phyloP scores from a whole-genome alignment of 2,113 vertebrate species.

The Thymallus thymallus region DNA sequence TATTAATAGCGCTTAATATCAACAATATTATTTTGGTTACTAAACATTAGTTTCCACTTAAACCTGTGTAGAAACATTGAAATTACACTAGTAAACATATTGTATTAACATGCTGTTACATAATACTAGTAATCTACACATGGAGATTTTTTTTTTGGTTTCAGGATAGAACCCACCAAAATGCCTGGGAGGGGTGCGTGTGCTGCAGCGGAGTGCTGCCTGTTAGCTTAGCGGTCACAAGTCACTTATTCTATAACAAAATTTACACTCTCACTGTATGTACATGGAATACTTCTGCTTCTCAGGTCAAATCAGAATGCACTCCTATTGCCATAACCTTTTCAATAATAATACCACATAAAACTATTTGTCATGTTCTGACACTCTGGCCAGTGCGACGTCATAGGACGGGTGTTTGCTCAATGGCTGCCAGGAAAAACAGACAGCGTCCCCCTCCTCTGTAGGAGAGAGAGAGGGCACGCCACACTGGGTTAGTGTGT shows the following conservation, averaged over 20 bases:
- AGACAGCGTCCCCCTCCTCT: conserved; percentile 35
- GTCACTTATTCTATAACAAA: conserved; percentile 20
- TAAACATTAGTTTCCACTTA: too few species aligned
- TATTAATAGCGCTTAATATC: too few species aligned
- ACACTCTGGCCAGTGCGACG: conserved; percentile 41
- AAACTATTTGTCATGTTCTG: conserved; percentile 58
- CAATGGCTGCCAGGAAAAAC: conserved; percentile 59
- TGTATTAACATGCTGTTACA: too few species aligned
- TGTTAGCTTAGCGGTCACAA: conserved; percentile 37
- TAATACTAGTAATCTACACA: too few species aligned
- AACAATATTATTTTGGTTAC: too few species aligned
- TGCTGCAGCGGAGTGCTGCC: neutral
- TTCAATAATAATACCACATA: conserved; percentile 51
- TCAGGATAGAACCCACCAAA: too few species aligned
- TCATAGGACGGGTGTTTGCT: conserved; percentile 48
- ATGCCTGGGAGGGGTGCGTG: too few species aligned
- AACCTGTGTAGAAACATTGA: too few species aligned
- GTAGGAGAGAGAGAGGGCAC: conserved; percentile 40
- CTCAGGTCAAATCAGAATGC: conserved; percentile 28
- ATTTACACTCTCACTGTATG: conserved; percentile 26
- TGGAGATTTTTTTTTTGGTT: too few species aligned
- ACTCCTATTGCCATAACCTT: conserved; percentile 53
- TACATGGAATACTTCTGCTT: conserved; percentile 43
- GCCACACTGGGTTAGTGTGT: conserved; percentile 2
- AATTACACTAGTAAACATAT: too few species aligned